Percentiles rank a stretch among this genome's conserved stretches.
These are phyloP conservation scores for Progne subis DNA, from an alignment of 2,113 vertebrate genomes.

Conservation along the genomic window DNA sequence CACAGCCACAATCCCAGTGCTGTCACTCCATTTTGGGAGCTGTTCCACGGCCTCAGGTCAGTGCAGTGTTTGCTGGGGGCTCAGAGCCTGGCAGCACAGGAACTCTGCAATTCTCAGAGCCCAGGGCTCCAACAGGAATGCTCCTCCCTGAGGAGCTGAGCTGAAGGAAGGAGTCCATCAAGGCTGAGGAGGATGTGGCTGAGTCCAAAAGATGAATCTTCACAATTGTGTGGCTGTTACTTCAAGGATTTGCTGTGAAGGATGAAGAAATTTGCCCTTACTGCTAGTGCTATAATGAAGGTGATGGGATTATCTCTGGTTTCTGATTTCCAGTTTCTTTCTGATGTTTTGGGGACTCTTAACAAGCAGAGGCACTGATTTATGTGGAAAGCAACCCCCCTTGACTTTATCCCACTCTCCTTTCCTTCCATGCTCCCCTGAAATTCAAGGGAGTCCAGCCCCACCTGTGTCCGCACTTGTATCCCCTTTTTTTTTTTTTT, in stretches of 20 bases:
- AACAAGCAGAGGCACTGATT: not conserved
- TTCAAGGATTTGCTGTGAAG: not conserved
- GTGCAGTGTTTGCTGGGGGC: not conserved
- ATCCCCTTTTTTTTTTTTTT: not conserved
- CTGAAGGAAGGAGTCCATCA: not conserved
- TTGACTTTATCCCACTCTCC: not conserved
- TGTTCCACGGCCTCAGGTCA: not conserved
- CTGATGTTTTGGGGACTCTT: not conserved
- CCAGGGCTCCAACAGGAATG: not conserved
- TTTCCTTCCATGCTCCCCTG: not conserved
- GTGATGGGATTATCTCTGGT: not conserved
- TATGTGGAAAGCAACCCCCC: not conserved
- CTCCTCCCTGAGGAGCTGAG: not conserved
- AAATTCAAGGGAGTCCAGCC: not conserved
- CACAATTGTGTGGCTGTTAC: fast-evolving
- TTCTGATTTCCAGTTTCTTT: not conserved
- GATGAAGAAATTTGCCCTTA: not conserved
- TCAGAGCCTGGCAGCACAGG: not conserved
- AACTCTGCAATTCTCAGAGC: not conserved
- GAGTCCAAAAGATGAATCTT: not conserved
- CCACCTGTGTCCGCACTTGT: not conserved
- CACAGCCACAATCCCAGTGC: not conserved
- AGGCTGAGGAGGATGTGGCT: not conserved
- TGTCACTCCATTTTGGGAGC: not conserved
- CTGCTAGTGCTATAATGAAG: not conserved